phyloP scores from a whole-genome alignment of 2,888 invertebrate genomes.

The Parochlus steinenii region DNA sequence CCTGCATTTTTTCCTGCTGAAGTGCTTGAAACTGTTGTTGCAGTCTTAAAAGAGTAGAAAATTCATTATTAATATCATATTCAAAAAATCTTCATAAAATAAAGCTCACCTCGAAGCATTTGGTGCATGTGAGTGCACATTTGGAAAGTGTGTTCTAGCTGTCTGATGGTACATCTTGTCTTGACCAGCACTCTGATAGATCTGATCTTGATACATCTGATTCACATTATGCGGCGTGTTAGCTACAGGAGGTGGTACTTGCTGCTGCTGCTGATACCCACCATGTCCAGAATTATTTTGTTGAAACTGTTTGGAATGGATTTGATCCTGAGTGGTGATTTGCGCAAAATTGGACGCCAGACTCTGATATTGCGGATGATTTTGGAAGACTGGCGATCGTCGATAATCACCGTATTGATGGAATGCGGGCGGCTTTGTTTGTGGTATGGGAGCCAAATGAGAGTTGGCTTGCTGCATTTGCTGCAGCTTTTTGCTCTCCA shows the following conservation, averaged over 20 bases:
- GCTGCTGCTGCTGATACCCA: slow-evolving; percentile 37
- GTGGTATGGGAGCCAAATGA: slow-evolving; percentile 28
- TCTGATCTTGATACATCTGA: slow-evolving; percentile 22
- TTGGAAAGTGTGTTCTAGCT: slow-evolving; percentile 35
- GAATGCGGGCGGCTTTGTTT: slow-evolving; percentile 34
- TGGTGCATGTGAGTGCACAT: slow-evolving; percentile 41
- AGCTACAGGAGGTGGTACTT: too few species aligned
- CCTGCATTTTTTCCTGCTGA: slow-evolving; percentile 46
- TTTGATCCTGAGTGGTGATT: slow-evolving; percentile 15
- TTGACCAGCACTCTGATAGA: slow-evolving; percentile 29
- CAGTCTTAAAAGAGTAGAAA: slow-evolving; percentile 25
- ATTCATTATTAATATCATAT: slow-evolving; percentile 31
- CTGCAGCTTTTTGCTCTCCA: slow-evolving; percentile 49
- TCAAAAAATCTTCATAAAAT: slow-evolving; percentile 35
- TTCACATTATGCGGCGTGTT: slow-evolving; percentile 27
- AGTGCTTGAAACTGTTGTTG: slow-evolving; percentile 44
- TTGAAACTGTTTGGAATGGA: not conserved
- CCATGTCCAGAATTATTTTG: slow-evolving; percentile 20
- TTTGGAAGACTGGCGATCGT: slow-evolving; percentile 30
- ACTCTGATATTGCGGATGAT: slow-evolving; percentile 18
- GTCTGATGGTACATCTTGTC: slow-evolving; percentile 42
- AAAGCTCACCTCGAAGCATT: slow-evolving; percentile 31
- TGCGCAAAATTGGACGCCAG: slow-evolving; percentile 18
- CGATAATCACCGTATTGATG: slow-evolving; percentile 33
- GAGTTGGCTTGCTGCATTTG: slow-evolving; percentile 28